phyloP scores from a whole-genome alignment of 2,797 vertebrate genomes.

The Phataginus tricuspis region DNA sequence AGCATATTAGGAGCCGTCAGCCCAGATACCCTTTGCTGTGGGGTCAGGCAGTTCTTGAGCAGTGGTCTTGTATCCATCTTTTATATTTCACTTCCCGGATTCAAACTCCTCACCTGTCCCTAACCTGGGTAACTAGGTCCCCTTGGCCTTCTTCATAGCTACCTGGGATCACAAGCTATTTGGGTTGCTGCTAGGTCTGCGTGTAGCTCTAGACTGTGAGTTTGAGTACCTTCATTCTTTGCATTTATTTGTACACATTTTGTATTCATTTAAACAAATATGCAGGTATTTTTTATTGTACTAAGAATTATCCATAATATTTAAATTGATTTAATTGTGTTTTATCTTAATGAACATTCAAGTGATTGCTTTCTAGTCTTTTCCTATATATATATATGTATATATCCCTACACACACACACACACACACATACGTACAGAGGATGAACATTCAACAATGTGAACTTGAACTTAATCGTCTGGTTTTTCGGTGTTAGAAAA shows the following conservation, averaged over 20 bases:
- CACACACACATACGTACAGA: background rate
- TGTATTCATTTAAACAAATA: background rate
- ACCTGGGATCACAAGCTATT: background rate
- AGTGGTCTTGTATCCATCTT: background rate
- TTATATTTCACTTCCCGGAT: conserved; percentile 29
- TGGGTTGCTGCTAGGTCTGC: background rate
- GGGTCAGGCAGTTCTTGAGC: background rate
- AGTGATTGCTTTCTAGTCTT: background rate
- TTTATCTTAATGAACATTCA: background rate
- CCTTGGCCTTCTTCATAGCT: background rate
- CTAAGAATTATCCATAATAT: background rate
- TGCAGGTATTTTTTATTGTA: background rate
- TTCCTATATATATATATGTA: background rate
- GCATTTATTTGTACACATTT: background rate
- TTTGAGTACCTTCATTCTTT: background rate
- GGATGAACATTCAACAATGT: background rate
- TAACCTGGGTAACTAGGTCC: background rate
- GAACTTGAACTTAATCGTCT: background rate
- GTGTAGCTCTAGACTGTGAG: background rate
- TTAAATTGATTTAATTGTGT: conserved; percentile 36
- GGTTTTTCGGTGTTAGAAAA: conserved; percentile 14
- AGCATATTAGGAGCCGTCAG: background rate
- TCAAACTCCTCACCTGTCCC: conserved; percentile 5
- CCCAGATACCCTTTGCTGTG: background rate
- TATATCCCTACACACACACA: too few relatives aligned